A percentile compares a stretch with the other conserved stretches of the same genome.
Evolutionary conservation across 2,113 vertebrate species (phyloP).

Genomic region (Chiloscyllium plagiosum): DNA sequence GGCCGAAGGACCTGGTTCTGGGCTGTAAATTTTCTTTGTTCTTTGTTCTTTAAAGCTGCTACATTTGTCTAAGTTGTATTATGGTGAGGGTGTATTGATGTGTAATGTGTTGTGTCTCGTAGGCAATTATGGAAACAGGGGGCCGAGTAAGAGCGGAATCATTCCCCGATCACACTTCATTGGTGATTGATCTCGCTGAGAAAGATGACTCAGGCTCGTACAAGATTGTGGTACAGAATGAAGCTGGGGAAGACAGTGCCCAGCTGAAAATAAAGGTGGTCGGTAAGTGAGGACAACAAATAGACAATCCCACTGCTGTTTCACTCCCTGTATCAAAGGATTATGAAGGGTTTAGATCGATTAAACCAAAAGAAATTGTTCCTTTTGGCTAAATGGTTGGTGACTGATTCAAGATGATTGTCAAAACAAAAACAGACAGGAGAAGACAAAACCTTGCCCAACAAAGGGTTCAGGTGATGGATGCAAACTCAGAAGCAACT

Average conservation of each 20-base stretch:
- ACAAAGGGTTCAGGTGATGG: background rate
- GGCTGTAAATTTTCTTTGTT: no score
- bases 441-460: background rate
- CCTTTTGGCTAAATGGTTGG: background rate
- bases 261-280: constrained; percentile 89
- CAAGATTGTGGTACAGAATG: constrained; percentile 86
- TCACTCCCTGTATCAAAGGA: background rate
- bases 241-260: constrained; percentile 86
- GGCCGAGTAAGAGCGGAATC: constrained; percentile 77
- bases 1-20: no score
- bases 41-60: background rate
- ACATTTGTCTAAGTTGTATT: background rate
- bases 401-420: background rate
- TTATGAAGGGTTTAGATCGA: background rate
- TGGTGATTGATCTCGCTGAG: constrained; percentile 88
- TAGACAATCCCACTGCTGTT: background rate
- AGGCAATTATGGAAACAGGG: constrained; percentile 82
- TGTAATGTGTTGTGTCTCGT: constrained; percentile 35
- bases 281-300: constrained; percentile 61
- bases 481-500: background rate
- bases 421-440: fast-evolving
- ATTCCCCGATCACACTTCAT: constrained; percentile 78
- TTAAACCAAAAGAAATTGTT: background rate
- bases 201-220: constrained; percentile 83
- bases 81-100: no score